phyloP scores from a whole-genome alignment of 2,888 invertebrate species.

The Troilus luridus region DNA sequence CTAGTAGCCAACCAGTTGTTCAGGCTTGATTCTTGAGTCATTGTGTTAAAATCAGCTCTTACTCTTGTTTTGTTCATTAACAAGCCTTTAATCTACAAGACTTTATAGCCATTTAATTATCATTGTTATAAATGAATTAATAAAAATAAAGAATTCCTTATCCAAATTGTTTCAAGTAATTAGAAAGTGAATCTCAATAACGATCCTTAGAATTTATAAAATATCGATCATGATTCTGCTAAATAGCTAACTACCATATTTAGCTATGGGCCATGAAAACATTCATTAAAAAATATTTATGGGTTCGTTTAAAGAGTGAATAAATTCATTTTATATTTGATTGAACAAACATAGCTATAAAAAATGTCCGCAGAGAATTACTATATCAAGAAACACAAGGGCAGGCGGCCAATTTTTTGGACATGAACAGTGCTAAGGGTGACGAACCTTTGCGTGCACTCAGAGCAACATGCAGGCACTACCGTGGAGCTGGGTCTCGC shows the following conservation, averaged over 20 bases:
- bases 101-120: neutral
- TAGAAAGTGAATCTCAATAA: neutral
- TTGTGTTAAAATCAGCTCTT: too few relatives aligned
- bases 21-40: too few relatives aligned
- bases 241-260: neutral
- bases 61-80: too few relatives aligned
- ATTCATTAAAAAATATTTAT: neutral
- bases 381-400: neutral
- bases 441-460: constrained; percentile 59
- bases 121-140: neutral
- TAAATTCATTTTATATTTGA: neutral
- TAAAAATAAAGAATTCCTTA: neutral
- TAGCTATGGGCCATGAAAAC: neutral
- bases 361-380: neutral
- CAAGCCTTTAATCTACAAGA: neutral
- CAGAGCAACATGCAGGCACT: constrained; percentile 65
- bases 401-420: constrained; percentile 35
- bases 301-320: neutral
- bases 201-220: neutral
- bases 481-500: constrained; percentile 66
- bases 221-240: neutral
- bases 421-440: constrained; percentile 40
- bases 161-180: neutral
- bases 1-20: too few relatives aligned
- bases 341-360: neutral